Evolutionary conservation across 2,888 invertebrate genomes (phyloP).

Genomic region (Agapetus fuscipes): DNA sequence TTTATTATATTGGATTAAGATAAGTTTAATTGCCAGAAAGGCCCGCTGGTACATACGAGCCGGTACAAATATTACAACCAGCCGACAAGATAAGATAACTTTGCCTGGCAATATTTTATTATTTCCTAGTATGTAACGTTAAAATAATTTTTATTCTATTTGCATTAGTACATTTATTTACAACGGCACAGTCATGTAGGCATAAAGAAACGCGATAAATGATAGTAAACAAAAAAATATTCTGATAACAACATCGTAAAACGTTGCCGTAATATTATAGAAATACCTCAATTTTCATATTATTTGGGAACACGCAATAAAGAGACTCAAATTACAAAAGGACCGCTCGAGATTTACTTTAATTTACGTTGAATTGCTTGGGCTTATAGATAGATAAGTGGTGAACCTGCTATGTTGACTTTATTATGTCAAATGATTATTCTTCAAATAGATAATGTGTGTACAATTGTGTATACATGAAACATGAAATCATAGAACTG

Average conservation of each 20-base stretch:
- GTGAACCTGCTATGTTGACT: too few relatives aligned
- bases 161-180: constrained; percentile 14
- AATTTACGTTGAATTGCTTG: too few relatives aligned
- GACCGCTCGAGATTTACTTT: too few relatives aligned
- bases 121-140: constrained; percentile 14
- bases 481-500: too few relatives aligned
- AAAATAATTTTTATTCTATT: constrained; percentile 15
- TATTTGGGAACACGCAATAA: too few relatives aligned
- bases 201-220: constrained; percentile 9
- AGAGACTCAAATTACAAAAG: too few relatives aligned
- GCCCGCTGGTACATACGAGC: constrained; percentile 5
- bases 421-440: too few relatives aligned
- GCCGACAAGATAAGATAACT: constrained; percentile 15
- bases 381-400: too few relatives aligned
- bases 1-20: constrained; percentile 22
- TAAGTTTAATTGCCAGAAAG: constrained; percentile 18
- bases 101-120: constrained; percentile 15
- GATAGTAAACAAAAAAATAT: constrained; percentile 4
- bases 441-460: too few relatives aligned
- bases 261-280: background rate
- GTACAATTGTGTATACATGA: too few relatives aligned
- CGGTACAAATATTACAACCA: constrained; percentile 9
- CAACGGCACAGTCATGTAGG: constrained; percentile 4
- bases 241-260: constrained; percentile 8
- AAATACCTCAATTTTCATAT: background rate